Conservation (phyloP, 2,113 vertebrate genomes). For the Psophia crepitans region DNA sequence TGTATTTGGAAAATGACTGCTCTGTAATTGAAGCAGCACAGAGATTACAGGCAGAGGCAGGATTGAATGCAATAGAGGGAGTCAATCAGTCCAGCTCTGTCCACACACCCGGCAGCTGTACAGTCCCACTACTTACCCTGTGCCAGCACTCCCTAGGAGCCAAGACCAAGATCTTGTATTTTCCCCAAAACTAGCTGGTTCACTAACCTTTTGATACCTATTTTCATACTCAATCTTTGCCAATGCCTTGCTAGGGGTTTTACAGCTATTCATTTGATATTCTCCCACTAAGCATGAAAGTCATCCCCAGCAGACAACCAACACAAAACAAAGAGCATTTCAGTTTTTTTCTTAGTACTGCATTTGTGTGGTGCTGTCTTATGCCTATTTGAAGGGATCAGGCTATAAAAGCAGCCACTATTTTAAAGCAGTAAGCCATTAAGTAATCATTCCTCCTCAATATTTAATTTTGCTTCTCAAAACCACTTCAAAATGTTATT, state of each 20-base stretch:
- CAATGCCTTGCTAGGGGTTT: neutral
- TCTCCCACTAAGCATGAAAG: neutral
- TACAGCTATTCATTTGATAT: neutral
- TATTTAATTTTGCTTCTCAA: slow-evolving; percentile 3
- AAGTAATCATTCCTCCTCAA: neutral
- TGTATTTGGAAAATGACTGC: neutral
- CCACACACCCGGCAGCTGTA: too few relatives aligned
- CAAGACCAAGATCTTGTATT: accelerated
- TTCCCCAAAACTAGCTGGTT: neutral
- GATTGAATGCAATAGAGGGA: neutral
- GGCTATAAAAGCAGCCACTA: neutral
- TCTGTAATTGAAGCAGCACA: neutral
- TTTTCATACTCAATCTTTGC: neutral
- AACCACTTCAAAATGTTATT: slow-evolving; percentile 19
- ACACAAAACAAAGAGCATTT: neutral
- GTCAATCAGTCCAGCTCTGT: neutral
- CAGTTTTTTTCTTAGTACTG: neutral
- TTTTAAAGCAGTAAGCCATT: neutral
- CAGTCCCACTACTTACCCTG: accelerated
- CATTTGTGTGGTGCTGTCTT: neutral
- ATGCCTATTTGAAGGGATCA: neutral
- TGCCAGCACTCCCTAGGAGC: neutral
- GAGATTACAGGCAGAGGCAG: neutral
- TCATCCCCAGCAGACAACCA: neutral
- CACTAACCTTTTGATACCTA: neutral